phyloP scores from a whole-genome alignment of 2,888 invertebrate genomes.

The Plemyria rubiginata region DNA sequence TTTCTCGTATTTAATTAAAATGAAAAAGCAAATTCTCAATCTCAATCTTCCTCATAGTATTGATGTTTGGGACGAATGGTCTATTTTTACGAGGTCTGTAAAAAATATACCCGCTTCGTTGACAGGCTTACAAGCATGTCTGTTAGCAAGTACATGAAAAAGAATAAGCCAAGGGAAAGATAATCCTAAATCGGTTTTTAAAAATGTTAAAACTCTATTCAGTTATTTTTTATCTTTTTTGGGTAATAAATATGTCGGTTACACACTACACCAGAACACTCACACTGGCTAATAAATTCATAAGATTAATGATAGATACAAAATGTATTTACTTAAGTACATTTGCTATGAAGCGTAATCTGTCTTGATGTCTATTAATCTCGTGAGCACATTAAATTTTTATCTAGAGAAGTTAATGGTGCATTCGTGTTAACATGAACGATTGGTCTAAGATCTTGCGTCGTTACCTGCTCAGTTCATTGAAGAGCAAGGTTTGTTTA shows the following conservation, averaged over 20 bases:
- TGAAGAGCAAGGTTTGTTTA: conserved; percentile 5
- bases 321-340: conserved; percentile 77
- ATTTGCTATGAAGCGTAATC: conserved; percentile 73
- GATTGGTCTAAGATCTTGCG: conserved; percentile 41
- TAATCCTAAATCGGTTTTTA: conserved; percentile 59
- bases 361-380: conserved; percentile 75
- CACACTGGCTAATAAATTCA: conserved; percentile 73
- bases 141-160: conserved; percentile 57
- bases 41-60: conserved; percentile 29
- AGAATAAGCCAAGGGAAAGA: conserved; percentile 52
- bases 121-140: conserved; percentile 64
- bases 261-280: conserved; percentile 66
- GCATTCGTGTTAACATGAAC: conserved; percentile 56
- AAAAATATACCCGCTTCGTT: conserved; percentile 50
- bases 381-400: conserved; percentile 61
- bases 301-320: conserved; percentile 78
- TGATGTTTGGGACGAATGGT: conserved; percentile 20
- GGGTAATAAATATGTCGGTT: conserved; percentile 74
- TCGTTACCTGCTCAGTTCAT: conserved; percentile 21
- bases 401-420: conserved; percentile 59
- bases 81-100: conserved; percentile 41
- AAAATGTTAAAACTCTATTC: conserved; percentile 62
- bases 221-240: conserved; percentile 69
- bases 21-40: conserved; percentile 45
- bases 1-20: conserved; percentile 69